Evolutionary conservation across 2,888 invertebrate genomes (phyloP).

Genomic region (Empis livida): DNA sequence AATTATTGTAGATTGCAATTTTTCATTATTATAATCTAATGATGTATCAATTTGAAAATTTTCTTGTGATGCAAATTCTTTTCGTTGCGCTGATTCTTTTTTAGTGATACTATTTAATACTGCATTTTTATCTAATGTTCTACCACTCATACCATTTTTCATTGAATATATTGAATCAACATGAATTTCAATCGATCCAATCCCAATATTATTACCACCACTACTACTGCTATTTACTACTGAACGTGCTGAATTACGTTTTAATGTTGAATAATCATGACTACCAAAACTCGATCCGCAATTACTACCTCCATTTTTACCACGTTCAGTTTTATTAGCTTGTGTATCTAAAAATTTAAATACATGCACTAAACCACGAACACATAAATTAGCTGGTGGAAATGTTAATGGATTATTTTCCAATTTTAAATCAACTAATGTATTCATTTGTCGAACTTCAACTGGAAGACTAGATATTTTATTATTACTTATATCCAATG

Average conservation of each 20-base stretch:
- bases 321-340: constrained; percentile 52
- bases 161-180: neutral
- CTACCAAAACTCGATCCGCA: constrained; percentile 41
- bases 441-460: constrained; percentile 76
- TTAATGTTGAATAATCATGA: neutral
- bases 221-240: too few relatives aligned
- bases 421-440: constrained; percentile 66
- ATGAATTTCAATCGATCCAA: neutral
- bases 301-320: constrained; percentile 52
- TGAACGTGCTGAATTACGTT: neutral
- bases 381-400: constrained; percentile 59
- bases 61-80: neutral
- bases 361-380: constrained; percentile 85
- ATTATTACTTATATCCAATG: constrained; percentile 83
- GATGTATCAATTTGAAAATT: too few relatives aligned
- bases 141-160: neutral
- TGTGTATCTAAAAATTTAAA: constrained; percentile 89
- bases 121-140: neutral
- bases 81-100: neutral
- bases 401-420: constrained; percentile 84
- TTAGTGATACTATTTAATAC: neutral
- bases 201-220: neutral
- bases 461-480: constrained; percentile 78
- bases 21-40: too few relatives aligned
- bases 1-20: too few relatives aligned